Evolutionary conservation across 2,888 invertebrate genomes (phyloP).

Genomic region (Camptogramma bilineatum): DNA sequence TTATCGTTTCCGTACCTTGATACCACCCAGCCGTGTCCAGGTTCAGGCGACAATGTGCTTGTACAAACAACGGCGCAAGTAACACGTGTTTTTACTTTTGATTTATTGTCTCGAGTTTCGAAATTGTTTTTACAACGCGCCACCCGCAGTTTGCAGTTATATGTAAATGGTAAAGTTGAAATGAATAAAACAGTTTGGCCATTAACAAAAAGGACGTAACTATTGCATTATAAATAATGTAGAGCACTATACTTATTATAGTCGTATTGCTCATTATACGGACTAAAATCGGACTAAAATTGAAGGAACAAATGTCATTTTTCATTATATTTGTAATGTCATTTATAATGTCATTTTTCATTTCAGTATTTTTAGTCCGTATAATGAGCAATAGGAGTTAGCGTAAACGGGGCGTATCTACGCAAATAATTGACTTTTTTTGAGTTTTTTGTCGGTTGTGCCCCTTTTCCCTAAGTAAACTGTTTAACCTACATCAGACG

Average conservation of each 20-base stretch:
- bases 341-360: no score
- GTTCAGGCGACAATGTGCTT: conserved; percentile 74
- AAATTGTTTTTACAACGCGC: conserved; percentile 76
- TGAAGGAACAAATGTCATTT: no score
- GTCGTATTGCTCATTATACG: no score
- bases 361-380: no score
- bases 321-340: no score
- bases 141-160: conserved; percentile 76
- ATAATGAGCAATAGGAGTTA: not conserved
- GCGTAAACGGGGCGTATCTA: not conserved
- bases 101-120: conserved; percentile 82
- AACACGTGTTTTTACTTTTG: conserved; percentile 82
- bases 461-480: not conserved
- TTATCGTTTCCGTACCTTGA: no score
- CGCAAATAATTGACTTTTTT: not conserved
- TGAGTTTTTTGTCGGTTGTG: not conserved
- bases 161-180: conserved; percentile 57
- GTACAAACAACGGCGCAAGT: conserved; percentile 78
- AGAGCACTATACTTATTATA: no score
- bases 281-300: no score
- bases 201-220: not conserved
- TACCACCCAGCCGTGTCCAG: conserved; percentile 37
- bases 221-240: not conserved
- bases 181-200: conserved; percentile 32
- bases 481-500: conserved; percentile 28